phyloP scores from a whole-genome alignment of 1,140 invertebrate genomes.

The Sminthurinus signatus region DNA sequence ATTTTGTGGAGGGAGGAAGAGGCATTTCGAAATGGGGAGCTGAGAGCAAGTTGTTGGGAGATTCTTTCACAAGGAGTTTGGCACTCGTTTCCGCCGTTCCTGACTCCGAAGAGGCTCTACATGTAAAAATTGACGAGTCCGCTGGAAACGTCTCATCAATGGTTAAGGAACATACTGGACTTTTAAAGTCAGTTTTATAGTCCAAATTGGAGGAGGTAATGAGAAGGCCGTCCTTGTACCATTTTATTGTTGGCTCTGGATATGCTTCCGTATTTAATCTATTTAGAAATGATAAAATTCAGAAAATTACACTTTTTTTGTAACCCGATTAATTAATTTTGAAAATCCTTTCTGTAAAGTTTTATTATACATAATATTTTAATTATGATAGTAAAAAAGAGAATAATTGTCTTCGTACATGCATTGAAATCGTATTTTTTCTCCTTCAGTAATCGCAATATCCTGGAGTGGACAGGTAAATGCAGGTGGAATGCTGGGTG shows the following conservation, averaged over 20 bases:
- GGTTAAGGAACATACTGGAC: constrained; percentile 56
- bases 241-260: constrained; percentile 51
- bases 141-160: constrained; percentile 76
- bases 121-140: constrained; percentile 71
- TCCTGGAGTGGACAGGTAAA: constrained; percentile 59
- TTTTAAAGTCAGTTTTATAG: constrained; percentile 53
- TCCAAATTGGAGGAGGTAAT: constrained; percentile 61
- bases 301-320: no score
- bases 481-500: not conserved
- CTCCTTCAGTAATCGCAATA: constrained; percentile 65
- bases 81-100: constrained; percentile 67
- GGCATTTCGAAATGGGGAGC: constrained; percentile 3
- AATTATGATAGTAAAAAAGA: constrained; percentile 4
- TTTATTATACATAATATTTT: no score
- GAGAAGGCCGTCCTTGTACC: constrained; percentile 65
- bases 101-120: constrained; percentile 59
- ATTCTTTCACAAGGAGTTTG: constrained; percentile 59
- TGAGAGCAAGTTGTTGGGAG: not conserved
- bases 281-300: no score
- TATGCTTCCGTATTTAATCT: no score
- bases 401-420: constrained; percentile 43
- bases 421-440: constrained; percentile 59
- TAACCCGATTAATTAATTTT: no score
- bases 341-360: no score
- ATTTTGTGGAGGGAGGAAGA: not conserved